Evolutionary conservation across 1,140 invertebrate species (phyloP).

Genomic region (Bombus impatiens): DNA sequence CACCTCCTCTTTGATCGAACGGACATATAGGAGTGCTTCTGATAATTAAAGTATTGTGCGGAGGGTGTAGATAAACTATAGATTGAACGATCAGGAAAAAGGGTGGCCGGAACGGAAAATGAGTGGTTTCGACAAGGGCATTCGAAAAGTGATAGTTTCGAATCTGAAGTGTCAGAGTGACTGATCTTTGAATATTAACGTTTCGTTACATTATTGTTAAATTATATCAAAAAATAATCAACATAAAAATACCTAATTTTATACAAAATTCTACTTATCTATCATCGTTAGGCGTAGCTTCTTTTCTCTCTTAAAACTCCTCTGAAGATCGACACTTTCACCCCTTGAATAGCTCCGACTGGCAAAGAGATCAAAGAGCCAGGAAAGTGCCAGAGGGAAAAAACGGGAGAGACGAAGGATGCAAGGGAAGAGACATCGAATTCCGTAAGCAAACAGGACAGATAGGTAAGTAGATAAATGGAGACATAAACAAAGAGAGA

Average conservation of each 20-base stretch:
- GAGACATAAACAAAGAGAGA: constrained; percentile 36
- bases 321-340: not conserved
- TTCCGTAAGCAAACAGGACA: not conserved
- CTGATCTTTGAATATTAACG: too few relatives aligned
- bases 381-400: not conserved
- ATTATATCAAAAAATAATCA: not conserved
- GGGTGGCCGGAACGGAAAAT: not conserved
- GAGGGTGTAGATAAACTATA: not conserved
- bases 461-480: constrained; percentile 25
- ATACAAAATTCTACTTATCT: too few relatives aligned
- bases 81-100: not conserved
- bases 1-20: constrained; percentile 9
- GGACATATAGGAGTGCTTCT: constrained; percentile 11
- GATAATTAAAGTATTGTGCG: constrained; percentile 26
- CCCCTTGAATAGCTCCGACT: not conserved
- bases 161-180: too few relatives aligned
- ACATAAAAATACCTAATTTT: not conserved
- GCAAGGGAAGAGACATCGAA: not conserved
- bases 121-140: too few relatives aligned
- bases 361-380: constrained; percentile 19
- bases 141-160: not conserved
- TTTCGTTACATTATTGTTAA: too few relatives aligned
- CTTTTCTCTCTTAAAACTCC: not conserved
- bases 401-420: not conserved
- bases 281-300: too few relatives aligned